Evolutionary conservation across 2,797 vertebrate species (phyloP), one percentile per base, ranked within the genome.

Genomic region (Sebastes wilsoni): DNA sequence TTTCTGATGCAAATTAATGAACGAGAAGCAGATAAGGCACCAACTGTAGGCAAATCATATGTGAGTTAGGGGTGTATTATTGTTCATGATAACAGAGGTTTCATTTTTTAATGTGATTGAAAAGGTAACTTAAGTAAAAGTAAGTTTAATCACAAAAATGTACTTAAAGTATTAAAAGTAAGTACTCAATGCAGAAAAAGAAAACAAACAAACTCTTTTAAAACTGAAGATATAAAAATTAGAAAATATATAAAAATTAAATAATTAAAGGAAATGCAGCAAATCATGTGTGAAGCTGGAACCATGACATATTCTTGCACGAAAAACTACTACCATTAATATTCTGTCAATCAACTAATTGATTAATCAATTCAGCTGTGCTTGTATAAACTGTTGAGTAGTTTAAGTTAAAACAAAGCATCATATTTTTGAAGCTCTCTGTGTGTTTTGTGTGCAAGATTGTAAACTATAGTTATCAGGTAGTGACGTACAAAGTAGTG

Each of bases 1-100:
- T 34, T 9, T 66, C 3, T 22, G 7, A 79, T 86, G 54, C 32
- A 73, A 67, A 77, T 71, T 49, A 42, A 36, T 4, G 1, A 8
- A 46, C 2, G 8, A 61, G 66, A 61, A 27, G 13, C 38, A 22
- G 22, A 69, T 6, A 11, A 49, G 12, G 8, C 20, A 28, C 2
- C 1, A 22, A 12, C 18, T 54, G 30, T 8, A 60, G 54, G 36
- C 16, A 75, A 54, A 66, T 42, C 20, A 14, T 10, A n/a, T 58
- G 20, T n/a, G 32, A 16, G 28, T n/a, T 18, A 2, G 14, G 11
- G 58, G 30, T 73, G 30, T 28, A 3, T 25, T 46, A 8, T 28
- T 20, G 25, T 25, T 49, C 46, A 49, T 49, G 18, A 49, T 49
- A 0, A 46, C 0, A 42, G 0, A 42, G 16, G 42, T 46, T 46